Conservation (phyloP, 2,888 invertebrate genomes). For the Adelognathus sp. region DNA sequence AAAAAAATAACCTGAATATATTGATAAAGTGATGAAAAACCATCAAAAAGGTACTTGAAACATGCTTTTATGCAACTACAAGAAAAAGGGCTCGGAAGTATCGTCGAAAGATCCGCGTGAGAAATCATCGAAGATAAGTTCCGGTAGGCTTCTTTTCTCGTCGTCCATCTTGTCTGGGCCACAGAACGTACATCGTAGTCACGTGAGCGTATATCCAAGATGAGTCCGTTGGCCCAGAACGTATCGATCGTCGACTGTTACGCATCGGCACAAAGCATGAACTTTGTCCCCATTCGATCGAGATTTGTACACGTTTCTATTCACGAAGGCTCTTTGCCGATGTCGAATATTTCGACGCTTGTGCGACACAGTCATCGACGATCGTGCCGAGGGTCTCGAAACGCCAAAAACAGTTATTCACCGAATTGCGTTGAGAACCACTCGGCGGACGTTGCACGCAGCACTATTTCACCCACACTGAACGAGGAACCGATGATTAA, state of each 20-base stretch:
- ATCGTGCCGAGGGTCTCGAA: slow-evolving; percentile 16
- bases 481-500: neutral
- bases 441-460: neutral
- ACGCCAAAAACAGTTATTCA: neutral
- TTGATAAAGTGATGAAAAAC: neutral
- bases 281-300: neutral
- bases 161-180: slow-evolving; percentile 9
- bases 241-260: neutral
- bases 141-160: neutral
- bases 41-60: neutral
- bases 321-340: neutral
- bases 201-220: neutral
- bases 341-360: neutral
- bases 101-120: neutral
- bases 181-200: neutral
- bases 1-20: neutral
- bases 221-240: neutral
- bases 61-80: neutral
- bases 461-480: slow-evolving; percentile 2
- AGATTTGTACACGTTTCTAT: neutral
- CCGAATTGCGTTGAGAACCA: slow-evolving; percentile 39
- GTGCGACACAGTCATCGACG: neutral
- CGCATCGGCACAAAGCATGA: neutral
- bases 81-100: neutral
- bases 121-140: neutral